These are phyloP conservation scores for Trilocha varians DNA, from an alignment of 2,888 invertebrate genomes.

Conservation along the genomic window DNA sequence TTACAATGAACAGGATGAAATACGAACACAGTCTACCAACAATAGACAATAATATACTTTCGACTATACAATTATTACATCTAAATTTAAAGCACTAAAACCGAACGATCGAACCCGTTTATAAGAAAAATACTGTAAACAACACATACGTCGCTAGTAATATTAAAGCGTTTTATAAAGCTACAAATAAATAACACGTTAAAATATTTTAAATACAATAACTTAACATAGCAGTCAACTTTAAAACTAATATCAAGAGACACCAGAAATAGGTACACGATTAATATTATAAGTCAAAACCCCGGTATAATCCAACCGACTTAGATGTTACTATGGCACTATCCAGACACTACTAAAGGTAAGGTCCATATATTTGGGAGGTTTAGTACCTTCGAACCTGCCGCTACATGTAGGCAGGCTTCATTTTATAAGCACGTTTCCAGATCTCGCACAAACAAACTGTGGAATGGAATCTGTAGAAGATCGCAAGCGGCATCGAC, in stretches of 20 bases:
- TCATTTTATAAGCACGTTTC: conserved; percentile 95
- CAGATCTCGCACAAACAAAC: conserved; percentile 97
- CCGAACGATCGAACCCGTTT: conserved; percentile 51
- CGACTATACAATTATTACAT: conserved; percentile 36
- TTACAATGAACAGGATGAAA: conserved; percentile 28
- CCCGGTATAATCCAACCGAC: conserved; percentile 22
- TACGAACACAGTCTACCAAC: conserved; percentile 34
- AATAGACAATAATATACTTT: conserved; percentile 24
- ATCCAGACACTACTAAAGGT: conserved; percentile 28
- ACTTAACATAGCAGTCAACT: conserved; percentile 69
- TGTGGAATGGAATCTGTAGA: conserved; percentile 95
- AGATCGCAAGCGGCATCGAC: conserved; percentile 93
- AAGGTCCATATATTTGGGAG: conserved; percentile 5
- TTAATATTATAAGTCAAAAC: too few relatives aligned
- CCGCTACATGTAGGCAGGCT: conserved; percentile 87
- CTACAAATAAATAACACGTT: conserved; percentile 73
- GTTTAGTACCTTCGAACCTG: conserved; percentile 47
- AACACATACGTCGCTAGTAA: conserved; percentile 42
- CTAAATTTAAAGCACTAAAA: conserved; percentile 44
- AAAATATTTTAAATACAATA: conserved; percentile 71
- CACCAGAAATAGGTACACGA: conserved; percentile 18
- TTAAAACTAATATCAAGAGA: conserved; percentile 43
- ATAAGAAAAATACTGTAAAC: conserved; percentile 49
- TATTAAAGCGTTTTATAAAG: conserved; percentile 65
- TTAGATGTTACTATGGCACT: conserved; percentile 57